phyloP scores from a whole-genome alignment of 2,113 vertebrate genomes.

The Oryzias woworae region DNA sequence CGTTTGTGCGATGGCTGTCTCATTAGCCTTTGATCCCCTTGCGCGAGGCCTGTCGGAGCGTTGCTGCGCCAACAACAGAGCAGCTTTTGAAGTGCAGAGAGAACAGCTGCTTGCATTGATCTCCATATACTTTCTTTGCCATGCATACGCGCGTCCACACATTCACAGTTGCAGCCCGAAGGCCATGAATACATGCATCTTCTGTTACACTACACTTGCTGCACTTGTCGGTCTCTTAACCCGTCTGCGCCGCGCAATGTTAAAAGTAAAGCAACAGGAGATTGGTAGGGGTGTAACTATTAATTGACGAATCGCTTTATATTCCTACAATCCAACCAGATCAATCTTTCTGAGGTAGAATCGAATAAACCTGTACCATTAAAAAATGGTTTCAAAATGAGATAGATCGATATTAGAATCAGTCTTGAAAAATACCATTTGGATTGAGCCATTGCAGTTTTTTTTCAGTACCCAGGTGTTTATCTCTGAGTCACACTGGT shows the following conservation, averaged over 20 bases:
- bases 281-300: too few relatives aligned
- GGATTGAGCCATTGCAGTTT: too few relatives aligned
- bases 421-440: too few relatives aligned
- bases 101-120: constrained; percentile 79
- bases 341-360: too few relatives aligned
- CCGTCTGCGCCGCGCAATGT: not conserved
- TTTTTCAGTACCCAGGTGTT: too few relatives aligned
- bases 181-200: constrained; percentile 65
- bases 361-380: too few relatives aligned
- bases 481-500: too few relatives aligned
- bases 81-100: constrained; percentile 70
- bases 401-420: too few relatives aligned
- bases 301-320: too few relatives aligned
- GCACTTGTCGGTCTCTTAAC: not conserved
- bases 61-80: constrained; percentile 70
- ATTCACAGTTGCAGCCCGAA: constrained; percentile 61
- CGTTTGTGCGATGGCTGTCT: constrained; percentile 72
- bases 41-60: constrained; percentile 65
- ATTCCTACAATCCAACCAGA: too few relatives aligned
- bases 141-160: constrained; percentile 46
- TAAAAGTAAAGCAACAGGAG: not conserved
- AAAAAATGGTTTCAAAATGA: too few relatives aligned
- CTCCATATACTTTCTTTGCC: constrained; percentile 69
- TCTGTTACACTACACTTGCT: constrained; percentile 20
- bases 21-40: constrained; percentile 76